Evolutionary conservation across 2,888 invertebrate species (phyloP).

Genomic region (Octodonta nipae): DNA sequence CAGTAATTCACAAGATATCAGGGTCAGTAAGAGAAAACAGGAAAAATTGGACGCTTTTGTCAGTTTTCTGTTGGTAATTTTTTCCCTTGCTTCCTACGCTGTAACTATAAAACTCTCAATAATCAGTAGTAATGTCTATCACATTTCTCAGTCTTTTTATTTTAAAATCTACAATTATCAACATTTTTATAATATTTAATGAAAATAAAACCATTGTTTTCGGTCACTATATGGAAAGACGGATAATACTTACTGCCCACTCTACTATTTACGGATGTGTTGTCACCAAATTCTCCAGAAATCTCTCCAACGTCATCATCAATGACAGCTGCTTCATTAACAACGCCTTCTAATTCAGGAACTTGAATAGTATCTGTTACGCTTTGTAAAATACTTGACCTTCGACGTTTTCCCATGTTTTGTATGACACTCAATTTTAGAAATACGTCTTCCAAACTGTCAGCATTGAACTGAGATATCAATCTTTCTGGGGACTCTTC

Average conservation of each 20-base stretch:
- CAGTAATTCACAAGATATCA: too few species aligned
- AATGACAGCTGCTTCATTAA: slow-evolving; percentile 44
- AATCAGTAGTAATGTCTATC: too few species aligned
- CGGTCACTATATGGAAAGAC: background rate
- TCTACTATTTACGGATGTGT: slow-evolving; percentile 63
- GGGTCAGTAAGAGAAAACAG: too few species aligned
- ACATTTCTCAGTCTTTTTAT: too few species aligned
- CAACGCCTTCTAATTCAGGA: slow-evolving; percentile 42
- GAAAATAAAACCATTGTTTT: too few species aligned
- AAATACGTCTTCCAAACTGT: slow-evolving; percentile 69
- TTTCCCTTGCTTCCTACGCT: too few species aligned
- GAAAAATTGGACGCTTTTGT: too few species aligned
- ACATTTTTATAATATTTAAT: too few species aligned
- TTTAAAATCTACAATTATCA: too few species aligned
- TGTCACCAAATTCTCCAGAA: slow-evolving; percentile 78
- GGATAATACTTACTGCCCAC: slow-evolving; percentile 30
- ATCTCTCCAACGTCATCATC: slow-evolving; percentile 59
- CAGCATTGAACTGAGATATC: slow-evolving; percentile 55
- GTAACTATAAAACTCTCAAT: too few species aligned
- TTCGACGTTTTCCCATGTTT: slow-evolving; percentile 65
- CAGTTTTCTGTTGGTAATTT: too few species aligned
- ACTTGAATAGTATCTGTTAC: slow-evolving; percentile 55
- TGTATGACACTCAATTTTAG: slow-evolving; percentile 66
- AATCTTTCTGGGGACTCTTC: slow-evolving; percentile 66
- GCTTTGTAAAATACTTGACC: slow-evolving; percentile 67